Conservation (phyloP, 2,888 invertebrate species). For the Microctonus aethiopoides region DNA sequence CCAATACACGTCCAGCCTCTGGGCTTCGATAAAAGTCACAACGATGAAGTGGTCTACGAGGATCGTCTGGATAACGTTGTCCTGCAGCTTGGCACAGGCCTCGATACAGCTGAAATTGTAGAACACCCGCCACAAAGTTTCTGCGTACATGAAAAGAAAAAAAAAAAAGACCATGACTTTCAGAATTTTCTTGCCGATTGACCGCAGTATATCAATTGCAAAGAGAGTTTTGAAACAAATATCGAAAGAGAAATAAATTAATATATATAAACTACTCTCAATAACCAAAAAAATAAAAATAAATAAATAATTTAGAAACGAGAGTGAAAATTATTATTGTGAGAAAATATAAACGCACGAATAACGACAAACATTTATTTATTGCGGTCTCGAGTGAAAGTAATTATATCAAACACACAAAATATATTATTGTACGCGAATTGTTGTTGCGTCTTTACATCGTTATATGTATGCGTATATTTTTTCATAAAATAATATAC, state of each 20-base stretch:
- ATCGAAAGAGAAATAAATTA: neutral
- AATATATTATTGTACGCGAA: neutral
- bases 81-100: slow-evolving; percentile 85
- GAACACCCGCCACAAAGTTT: slow-evolving; percentile 91
- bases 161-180: slow-evolving; percentile 15
- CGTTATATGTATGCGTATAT: neutral
- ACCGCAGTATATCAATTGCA: slow-evolving; percentile 25
- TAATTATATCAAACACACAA: slow-evolving; percentile 34
- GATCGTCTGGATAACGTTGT: slow-evolving; percentile 81
- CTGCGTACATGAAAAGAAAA: slow-evolving; percentile 71
- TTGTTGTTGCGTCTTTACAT: slow-evolving; percentile 1
- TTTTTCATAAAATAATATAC: slow-evolving; percentile 12
- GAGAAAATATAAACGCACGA: slow-evolving; percentile 10
- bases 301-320: neutral
- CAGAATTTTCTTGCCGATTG: slow-evolving; percentile 10
- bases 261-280: no score
- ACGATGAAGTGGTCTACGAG: slow-evolving; percentile 81
- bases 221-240: slow-evolving; percentile 12
- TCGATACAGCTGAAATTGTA: slow-evolving; percentile 93
- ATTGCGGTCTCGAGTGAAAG: slow-evolving; percentile 41
- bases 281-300: slow-evolving; percentile 7
- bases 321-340: slow-evolving; percentile 3
- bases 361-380: slow-evolving; percentile 34
- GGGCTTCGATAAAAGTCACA: slow-evolving; percentile 92
- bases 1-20: slow-evolving; percentile 85